Evolutionary conservation across 2,797 vertebrate genomes (phyloP).

Genomic region (Cottoperca gobio): DNA sequence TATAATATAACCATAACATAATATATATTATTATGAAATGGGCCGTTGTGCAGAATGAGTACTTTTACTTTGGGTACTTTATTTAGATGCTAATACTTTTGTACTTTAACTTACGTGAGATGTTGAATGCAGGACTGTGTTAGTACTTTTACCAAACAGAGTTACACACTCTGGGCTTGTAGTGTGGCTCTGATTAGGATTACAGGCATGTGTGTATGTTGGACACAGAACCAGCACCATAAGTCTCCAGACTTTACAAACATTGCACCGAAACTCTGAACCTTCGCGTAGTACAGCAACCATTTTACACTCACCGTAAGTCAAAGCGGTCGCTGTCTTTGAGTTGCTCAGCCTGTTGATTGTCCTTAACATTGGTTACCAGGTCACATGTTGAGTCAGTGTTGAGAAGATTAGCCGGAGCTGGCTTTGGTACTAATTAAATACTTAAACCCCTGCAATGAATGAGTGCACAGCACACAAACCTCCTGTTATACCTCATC

Average conservation of each 20-base stretch:
- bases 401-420: slow-evolving; percentile 81
- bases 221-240: not conserved
- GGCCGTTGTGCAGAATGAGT: too few species aligned
- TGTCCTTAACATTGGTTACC: slow-evolving; percentile 67
- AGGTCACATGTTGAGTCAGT: slow-evolving; percentile 85
- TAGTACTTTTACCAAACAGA: slow-evolving; percentile 2
- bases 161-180: slow-evolving; percentile 5
- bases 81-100: too few species aligned
- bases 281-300: not conserved
- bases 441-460: slow-evolving; percentile 81
- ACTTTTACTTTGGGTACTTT: too few species aligned
- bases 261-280: slow-evolving; percentile 29
- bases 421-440: slow-evolving; percentile 84
- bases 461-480: slow-evolving; percentile 74
- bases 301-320: slow-evolving; percentile 20
- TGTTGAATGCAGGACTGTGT: not conserved
- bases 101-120: too few species aligned
- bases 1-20: too few species aligned
- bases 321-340: slow-evolving; percentile 63
- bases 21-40: too few species aligned
- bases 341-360: slow-evolving; percentile 66
- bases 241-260: slow-evolving; percentile 13
- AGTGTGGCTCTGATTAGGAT: not conserved
- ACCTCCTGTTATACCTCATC: slow-evolving; percentile 59
- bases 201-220: not conserved